Conservation (phyloP, 2,113 vertebrate genomes). For the Trachemys scripta region DNA sequence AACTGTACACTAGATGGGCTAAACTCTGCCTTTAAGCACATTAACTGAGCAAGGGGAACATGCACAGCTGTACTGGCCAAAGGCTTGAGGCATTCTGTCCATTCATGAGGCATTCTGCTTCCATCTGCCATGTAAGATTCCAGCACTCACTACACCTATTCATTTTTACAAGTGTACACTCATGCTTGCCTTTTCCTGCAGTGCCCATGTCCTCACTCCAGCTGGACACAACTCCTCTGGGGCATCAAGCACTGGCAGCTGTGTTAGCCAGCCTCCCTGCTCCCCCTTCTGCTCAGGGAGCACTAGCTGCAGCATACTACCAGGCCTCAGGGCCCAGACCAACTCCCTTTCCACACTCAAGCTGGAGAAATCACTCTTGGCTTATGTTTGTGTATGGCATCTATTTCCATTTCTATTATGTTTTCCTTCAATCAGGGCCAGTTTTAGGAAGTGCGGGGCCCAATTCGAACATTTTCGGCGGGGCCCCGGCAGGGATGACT, state of each 20-base stretch:
- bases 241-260: background rate
- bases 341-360: background rate
- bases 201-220: background rate
- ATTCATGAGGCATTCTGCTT: background rate
- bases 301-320: background rate
- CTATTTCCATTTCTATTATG: background rate
- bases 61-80: slow-evolving; percentile 62
- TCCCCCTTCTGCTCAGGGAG: background rate
- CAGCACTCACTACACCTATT: background rate
- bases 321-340: background rate
- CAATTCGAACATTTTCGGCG: too few relatives aligned
- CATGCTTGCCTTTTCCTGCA: background rate
- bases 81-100: slow-evolving; percentile 21
- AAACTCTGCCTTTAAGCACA: slow-evolving; percentile 45
- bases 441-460: too few relatives aligned
- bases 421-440: background rate
- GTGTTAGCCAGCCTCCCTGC: background rate
- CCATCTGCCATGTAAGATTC: slow-evolving; percentile 26
- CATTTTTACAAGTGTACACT: accelerated
- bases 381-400: background rate
- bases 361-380: background rate
- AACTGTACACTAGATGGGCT: slow-evolving; percentile 21
- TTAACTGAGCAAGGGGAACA: slow-evolving; percentile 23
- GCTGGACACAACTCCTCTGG: background rate
- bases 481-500: too few relatives aligned